Conservation (phyloP, 2,113 vertebrate genomes). For the Pituophis catenifer region DNA sequence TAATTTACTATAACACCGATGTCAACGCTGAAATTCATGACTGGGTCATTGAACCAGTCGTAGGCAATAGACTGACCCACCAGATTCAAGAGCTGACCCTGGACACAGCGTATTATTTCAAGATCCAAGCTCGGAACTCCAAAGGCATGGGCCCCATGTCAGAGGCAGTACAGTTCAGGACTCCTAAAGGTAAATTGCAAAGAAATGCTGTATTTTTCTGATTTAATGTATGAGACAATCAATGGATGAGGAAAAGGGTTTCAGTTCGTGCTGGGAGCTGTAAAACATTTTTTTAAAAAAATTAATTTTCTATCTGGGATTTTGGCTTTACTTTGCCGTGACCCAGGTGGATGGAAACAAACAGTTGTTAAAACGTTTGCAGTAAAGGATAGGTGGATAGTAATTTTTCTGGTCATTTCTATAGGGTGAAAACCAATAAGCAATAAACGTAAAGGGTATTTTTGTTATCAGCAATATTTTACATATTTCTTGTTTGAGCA, state of each 20-base stretch:
- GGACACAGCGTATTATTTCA: slow-evolving; percentile 96
- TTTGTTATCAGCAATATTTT: neutral
- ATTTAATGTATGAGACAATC: accelerated
- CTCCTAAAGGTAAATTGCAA: slow-evolving; percentile 83
- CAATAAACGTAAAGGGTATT: neutral
- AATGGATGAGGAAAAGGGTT: neutral
- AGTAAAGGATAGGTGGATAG: neutral
- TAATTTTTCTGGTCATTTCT: neutral
- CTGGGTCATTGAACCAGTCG: slow-evolving; percentile 96
- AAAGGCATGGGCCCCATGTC: slow-evolving; percentile 99
- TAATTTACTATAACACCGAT: slow-evolving; percentile 98
- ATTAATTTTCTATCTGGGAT: neutral
- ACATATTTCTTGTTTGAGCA: neutral
- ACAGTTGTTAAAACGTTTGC: neutral
- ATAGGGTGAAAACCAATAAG: neutral
- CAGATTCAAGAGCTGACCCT: slow-evolving; percentile 97
- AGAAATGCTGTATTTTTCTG: accelerated
- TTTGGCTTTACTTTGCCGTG: accelerated
- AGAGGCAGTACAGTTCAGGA: slow-evolving; percentile 93
- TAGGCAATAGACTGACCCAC: slow-evolving; percentile 94
- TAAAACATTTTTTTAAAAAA: neutral
- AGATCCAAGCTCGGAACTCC: slow-evolving; percentile 97
- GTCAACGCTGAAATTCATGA: slow-evolving; percentile 95
- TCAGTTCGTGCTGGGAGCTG: neutral
- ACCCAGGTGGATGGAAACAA: accelerated